Conservation (phyloP, 2,113 vertebrate genomes). For the Sphyrna mokarran region DNA sequence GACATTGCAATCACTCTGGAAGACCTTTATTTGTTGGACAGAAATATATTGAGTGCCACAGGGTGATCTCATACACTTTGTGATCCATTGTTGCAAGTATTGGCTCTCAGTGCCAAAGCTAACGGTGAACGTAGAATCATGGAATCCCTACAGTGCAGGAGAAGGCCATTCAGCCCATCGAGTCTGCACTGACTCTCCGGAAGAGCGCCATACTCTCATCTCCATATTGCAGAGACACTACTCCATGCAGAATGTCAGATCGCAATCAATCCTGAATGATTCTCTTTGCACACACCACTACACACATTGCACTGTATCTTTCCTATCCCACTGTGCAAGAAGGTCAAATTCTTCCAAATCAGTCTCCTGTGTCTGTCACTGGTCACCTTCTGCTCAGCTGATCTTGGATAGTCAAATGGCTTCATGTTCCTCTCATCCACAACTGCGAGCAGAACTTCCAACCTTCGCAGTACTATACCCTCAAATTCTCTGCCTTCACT, state of each 20-base stretch:
- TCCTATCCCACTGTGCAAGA: neutral
- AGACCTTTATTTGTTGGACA: neutral
- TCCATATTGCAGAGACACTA: neutral
- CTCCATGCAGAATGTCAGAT: neutral
- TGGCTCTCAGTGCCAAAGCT: neutral
- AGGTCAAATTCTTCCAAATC: neutral
- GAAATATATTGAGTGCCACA: neutral
- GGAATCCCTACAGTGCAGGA: too few relatives aligned
- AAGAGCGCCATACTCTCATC: neutral
- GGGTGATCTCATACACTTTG: neutral
- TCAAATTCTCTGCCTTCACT: neutral
- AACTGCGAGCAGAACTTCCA: neutral
- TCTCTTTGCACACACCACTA: neutral
- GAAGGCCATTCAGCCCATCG: too few relatives aligned
- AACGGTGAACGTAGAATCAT: neutral
- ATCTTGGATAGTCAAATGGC: neutral
- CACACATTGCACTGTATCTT: neutral
- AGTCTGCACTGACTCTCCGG: too few relatives aligned
- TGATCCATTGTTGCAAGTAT: neutral
- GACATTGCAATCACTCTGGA: neutral
- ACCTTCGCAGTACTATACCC: neutral
- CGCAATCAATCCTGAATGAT: neutral
- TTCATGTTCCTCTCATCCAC: neutral
- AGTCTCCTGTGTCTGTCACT: neutral
- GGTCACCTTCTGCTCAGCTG: neutral